phyloP scores from a whole-genome alignment of 2,888 invertebrate species.

The Merodon equestris region DNA sequence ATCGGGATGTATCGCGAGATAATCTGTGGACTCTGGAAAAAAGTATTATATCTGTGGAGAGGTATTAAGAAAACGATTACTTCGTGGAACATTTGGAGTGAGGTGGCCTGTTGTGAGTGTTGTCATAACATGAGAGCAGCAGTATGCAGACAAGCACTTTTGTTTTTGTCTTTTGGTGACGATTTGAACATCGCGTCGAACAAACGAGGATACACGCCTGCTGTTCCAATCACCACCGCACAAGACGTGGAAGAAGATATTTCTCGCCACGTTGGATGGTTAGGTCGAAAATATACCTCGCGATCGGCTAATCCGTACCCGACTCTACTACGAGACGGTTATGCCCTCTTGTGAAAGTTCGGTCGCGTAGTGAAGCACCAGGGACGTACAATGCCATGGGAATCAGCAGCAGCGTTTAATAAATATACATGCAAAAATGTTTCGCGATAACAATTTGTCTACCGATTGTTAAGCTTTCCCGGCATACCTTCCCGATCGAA shows the following conservation, averaged over 20 bases:
- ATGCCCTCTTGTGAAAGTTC: conserved; percentile 9
- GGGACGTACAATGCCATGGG: conserved; percentile 18
- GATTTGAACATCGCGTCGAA: conserved; percentile 60
- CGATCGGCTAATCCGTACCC: too few relatives aligned
- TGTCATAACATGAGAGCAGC: conserved; percentile 39
- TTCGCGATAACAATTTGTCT: conserved; percentile 67
- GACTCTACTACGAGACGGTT: too few relatives aligned
- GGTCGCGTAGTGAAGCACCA: conserved; percentile 1
- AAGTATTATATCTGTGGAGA: conserved; percentile 19
- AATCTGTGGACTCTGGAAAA: conserved; percentile 41
- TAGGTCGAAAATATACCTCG: not conserved
- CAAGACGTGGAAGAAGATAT: conserved; percentile 54
- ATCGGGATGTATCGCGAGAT: conserved; percentile 55
- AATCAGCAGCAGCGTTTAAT: conserved; percentile 60
- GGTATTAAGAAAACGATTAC: conserved; percentile 42
- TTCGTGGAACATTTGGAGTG: conserved; percentile 53
- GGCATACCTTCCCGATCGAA: conserved; percentile 16
- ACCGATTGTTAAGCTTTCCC: conserved; percentile 54
- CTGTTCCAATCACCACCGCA: conserved; percentile 63
- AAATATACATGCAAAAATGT: conserved; percentile 64
- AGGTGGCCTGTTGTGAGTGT: conserved; percentile 45
- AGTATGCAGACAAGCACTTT: too few relatives aligned
- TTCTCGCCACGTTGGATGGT: not conserved
- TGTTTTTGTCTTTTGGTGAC: conserved; percentile 51
- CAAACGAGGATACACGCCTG: conserved; percentile 55